These are phyloP conservation scores for Microtus oregoni DNA, from an alignment of 2,113 vertebrate genomes.

Conservation along the genomic window DNA sequence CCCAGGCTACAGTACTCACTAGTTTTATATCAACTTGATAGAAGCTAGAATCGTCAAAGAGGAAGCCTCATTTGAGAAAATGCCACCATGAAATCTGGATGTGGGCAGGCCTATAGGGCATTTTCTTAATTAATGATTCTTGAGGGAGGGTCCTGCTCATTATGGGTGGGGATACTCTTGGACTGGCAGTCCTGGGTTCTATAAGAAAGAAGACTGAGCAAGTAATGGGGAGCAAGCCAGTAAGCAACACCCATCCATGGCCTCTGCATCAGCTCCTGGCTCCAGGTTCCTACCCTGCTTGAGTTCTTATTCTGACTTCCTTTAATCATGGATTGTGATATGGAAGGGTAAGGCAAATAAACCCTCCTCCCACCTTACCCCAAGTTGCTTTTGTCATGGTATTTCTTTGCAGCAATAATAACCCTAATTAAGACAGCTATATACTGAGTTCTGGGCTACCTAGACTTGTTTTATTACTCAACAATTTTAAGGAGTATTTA, in stretches of 20 bases:
- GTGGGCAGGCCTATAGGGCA: not conserved
- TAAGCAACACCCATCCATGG: not conserved
- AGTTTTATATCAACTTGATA: not conserved
- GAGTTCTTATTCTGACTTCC: not conserved
- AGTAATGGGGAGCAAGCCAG: not conserved
- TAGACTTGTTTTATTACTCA: not conserved
- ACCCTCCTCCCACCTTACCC: not conserved
- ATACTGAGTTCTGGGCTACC: not conserved
- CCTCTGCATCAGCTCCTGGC: not conserved
- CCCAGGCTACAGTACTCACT: not conserved
- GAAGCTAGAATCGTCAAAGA: not conserved
- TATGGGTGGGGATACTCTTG: not conserved
- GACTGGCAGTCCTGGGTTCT: not conserved
- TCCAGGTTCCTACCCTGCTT: not conserved
- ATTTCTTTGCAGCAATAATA: not conserved
- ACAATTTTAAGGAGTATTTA: not conserved
- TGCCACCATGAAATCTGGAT: not conserved
- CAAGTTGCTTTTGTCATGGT: not conserved
- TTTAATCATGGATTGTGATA: not conserved
- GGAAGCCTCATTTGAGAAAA: not conserved
- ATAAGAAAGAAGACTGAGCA: not conserved
- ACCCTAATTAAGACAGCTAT: not conserved
- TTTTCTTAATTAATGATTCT: not conserved
- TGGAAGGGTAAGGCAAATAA: not conserved
- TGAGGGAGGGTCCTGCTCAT: not conserved